A percentile compares a stretch with the other conserved stretches of the same genome.
Conservation (phyloP, 35 echinoderm and acorn worm species). For the Ophioderma brevispina region DNA sequence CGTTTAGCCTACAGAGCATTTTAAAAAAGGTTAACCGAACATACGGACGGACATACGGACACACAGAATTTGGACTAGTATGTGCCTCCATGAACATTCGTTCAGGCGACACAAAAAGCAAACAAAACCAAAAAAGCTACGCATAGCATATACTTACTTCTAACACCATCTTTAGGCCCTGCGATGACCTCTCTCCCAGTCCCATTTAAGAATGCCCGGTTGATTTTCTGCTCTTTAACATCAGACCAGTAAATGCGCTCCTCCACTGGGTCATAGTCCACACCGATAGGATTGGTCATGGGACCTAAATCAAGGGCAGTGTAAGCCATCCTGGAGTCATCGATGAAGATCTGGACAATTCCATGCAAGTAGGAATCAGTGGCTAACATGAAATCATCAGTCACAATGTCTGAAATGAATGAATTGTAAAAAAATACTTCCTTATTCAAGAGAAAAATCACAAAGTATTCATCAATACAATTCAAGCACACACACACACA, state of each 20-base stretch:
- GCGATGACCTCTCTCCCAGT: neutral
- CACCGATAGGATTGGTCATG: constrained; percentile 22
- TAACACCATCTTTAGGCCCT: neutral
- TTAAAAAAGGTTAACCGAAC: too few relatives aligned
- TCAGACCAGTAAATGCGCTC: constrained; percentile 26
- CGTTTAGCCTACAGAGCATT: too few relatives aligned
- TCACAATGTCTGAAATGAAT: constrained; percentile 30
- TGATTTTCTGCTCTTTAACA: constrained; percentile 22
- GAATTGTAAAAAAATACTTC: too few relatives aligned
- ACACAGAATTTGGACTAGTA: too few relatives aligned
- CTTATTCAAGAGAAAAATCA: too few relatives aligned
- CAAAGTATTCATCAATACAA: too few relatives aligned
- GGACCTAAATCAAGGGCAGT: constrained; percentile 36
- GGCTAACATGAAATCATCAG: constrained; percentile 38
- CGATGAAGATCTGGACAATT: constrained; percentile 50
- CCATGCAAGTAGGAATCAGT: constrained; percentile 47
- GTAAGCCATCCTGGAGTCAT: neutral
- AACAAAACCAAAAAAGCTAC: too few relatives aligned
- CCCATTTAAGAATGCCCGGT: constrained; percentile 12
- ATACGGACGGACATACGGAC: too few relatives aligned
- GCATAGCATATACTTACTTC: neutral
- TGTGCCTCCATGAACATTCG: too few relatives aligned
- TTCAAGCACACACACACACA: too few relatives aligned
- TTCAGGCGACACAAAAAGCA: too few relatives aligned
- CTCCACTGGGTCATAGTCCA: constrained; percentile 40